A percentile compares a stretch with the other conserved stretches of the same genome.
Evolutionary conservation across 2,797 vertebrate species (phyloP).

Genomic region (Bradypus variegatus): DNA sequence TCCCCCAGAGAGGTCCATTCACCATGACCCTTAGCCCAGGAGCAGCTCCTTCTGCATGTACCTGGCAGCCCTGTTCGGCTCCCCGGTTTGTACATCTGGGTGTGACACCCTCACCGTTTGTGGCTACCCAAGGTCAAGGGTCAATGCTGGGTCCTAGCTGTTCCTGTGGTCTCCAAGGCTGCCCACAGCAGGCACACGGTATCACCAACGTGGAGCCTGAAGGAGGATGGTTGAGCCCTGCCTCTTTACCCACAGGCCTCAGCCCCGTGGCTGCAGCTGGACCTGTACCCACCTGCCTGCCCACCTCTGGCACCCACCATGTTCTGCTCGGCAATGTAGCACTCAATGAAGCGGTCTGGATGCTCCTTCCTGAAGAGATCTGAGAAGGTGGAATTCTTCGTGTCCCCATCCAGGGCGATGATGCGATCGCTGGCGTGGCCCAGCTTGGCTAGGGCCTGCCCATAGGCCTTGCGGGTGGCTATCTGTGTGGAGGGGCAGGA

Average conservation of each 20-base stretch:
- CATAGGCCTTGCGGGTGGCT: constrained; percentile 91
- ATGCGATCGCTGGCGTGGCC: constrained; percentile 87
- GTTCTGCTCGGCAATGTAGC: constrained; percentile 97
- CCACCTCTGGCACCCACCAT: constrained; percentile 77
- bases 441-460: constrained; percentile 87
- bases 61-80: background rate
- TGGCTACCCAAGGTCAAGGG: background rate
- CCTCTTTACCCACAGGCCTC: constrained; percentile 68
- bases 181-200: background rate
- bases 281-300: no score
- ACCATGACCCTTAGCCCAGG: background rate
- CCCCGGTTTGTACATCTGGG: accelerated
- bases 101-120: background rate
- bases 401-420: constrained; percentile 91
- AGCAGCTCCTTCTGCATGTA: background rate
- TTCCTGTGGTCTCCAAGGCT: background rate
- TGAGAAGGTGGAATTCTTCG: constrained; percentile 93
- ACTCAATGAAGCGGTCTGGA: constrained; percentile 91
- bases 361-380: constrained; percentile 95
- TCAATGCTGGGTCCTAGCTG: background rate
- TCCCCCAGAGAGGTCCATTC: background rate
- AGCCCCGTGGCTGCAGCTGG: background rate
- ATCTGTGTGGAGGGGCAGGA: constrained; percentile 72
- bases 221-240: background rate
- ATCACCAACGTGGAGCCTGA: background rate